Conservation (phyloP, 2,113 vertebrate genomes). For the Corythornis madagascariensis region DNA sequence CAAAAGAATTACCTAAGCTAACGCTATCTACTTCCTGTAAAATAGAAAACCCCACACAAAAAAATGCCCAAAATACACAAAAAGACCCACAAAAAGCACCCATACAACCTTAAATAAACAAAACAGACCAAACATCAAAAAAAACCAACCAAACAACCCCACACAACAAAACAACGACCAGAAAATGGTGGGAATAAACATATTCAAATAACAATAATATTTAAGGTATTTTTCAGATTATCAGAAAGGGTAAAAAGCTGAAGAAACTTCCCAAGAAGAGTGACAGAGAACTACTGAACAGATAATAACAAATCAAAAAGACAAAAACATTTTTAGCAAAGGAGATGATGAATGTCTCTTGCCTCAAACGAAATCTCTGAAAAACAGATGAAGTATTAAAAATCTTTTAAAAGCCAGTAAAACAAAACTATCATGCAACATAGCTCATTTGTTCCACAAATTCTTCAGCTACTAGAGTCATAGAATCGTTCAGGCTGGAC, state of each 20-base stretch:
- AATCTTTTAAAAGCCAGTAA: background rate
- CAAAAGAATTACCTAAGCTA: background rate
- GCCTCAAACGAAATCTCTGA: background rate
- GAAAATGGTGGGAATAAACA: background rate
- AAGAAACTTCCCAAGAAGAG: background rate
- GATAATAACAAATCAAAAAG: background rate
- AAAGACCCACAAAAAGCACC: background rate
- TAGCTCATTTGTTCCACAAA: background rate
- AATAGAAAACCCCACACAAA: background rate
- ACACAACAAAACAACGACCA: background rate
- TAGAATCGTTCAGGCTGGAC: too few relatives aligned
- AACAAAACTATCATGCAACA: background rate
- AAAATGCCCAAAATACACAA: background rate
- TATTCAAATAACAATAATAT: background rate
- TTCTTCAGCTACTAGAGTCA: background rate
- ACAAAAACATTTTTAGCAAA: background rate
- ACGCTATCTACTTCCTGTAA: background rate
- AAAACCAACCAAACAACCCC: background rate
- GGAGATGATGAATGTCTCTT: background rate
- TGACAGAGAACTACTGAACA: background rate
- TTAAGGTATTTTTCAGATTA: background rate
- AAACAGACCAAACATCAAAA: background rate
- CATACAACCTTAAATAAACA: background rate
- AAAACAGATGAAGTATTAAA: background rate
- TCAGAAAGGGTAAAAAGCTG: background rate